Base-by-base conservation (phyloP, 92 coral and sea anemone species). In the Heteractis magnifica region DNA sequence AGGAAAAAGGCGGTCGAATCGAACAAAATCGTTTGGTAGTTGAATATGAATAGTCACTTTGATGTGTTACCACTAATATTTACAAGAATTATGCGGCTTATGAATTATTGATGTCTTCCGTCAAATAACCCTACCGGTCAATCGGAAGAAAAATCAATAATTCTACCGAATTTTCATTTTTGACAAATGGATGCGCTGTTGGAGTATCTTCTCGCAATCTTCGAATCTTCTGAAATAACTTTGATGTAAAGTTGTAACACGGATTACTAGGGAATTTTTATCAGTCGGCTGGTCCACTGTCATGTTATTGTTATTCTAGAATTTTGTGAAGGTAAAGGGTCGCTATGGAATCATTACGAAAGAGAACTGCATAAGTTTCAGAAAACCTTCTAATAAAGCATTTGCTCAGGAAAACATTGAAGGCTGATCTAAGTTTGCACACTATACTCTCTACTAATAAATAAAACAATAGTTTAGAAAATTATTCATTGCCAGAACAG, bases 121-220 rank as follows among this genome's bases (percentile, higher is more conserved):
- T 62, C 70, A 62, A 62, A 62, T 62, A 62, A 62, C 70, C 70
- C 70, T 18, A 62, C 70, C 9, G 70, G 34, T 62, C 70, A 62
- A 62, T 18, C 20, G 34, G 3, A 5, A 62, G 70, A 62, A 62
- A 62, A 18, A 62, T 10, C 70, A 62, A 62, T 62, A 62, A 62
- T 34, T 62, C 10, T 15, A 59, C 3, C 44, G n/a, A n/a, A 20
- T 18, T 5, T 1, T 62, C 23, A 62, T 18, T 62, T 62, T 62
- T 62, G 70, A 62, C 70, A 62, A 62, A 62, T 62, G 70, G 10
- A n/a, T n/a, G 10, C 70, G 20, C 70, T 18, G 70, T 62, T 18
- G 70, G 70, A 62, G 70, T 18, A 62, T n/a, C 10, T 62, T 58
- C 16, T 11, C 64, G 16, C 6, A 34, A 14, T 58, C 64, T 58